Percentiles rank a stretch among this genome's conserved stretches.
phyloP scores from a whole-genome alignment of 2,113 vertebrate genomes.

The Centropus unirufus region DNA sequence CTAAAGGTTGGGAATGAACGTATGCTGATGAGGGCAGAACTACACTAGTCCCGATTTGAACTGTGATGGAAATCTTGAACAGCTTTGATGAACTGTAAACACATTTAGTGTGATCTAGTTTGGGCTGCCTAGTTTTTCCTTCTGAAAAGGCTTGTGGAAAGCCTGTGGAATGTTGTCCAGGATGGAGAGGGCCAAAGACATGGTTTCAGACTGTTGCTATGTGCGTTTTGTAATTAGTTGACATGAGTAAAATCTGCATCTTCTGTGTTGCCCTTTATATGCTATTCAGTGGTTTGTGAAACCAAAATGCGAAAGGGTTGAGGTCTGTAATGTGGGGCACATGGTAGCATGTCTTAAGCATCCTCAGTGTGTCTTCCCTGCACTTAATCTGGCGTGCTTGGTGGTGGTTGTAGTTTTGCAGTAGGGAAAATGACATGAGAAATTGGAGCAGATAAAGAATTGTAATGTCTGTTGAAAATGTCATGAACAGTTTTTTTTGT shows the following conservation, averaged over 20 bases:
- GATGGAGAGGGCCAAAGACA: background rate
- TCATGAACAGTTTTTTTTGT: background rate
- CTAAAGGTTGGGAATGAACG: background rate
- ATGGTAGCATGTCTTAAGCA: fast-evolving
- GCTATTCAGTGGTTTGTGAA: background rate
- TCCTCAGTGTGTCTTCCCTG: background rate
- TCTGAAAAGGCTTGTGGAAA: background rate
- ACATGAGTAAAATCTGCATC: background rate
- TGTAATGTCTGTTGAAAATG: background rate
- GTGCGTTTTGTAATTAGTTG: background rate
- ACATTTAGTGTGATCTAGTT: background rate
- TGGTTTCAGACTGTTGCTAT: fast-evolving
- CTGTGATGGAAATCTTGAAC: background rate
- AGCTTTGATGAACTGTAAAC: background rate
- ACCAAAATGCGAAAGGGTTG: background rate
- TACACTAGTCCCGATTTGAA: background rate
- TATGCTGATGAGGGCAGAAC: background rate
- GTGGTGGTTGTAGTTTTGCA: background rate
- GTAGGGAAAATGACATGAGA: background rate
- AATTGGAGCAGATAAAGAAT: background rate
- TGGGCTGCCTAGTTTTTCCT: fast-evolving
- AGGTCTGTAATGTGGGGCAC: fast-evolving
- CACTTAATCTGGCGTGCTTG: background rate
- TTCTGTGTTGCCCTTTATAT: background rate
- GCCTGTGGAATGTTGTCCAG: background rate